phyloP scores from a whole-genome alignment of 1,140 invertebrate genomes.

The Tribolium madens region DNA sequence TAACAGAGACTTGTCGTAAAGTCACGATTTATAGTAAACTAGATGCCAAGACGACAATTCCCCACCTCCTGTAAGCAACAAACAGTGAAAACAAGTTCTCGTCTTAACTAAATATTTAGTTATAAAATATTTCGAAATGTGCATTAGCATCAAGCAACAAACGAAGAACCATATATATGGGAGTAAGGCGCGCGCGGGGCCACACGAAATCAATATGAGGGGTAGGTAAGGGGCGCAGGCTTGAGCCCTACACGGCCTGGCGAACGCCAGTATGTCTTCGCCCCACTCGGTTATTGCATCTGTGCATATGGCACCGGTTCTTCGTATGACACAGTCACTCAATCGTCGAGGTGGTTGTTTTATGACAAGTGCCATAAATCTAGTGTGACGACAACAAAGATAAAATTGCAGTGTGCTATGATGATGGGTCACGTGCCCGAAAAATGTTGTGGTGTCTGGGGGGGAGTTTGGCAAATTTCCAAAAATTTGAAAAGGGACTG shows the following conservation, averaged over 20 bases:
- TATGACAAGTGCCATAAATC: too few relatives aligned
- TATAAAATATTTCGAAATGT: too few relatives aligned
- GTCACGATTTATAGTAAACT: too few relatives aligned
- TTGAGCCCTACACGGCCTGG: constrained; percentile 60
- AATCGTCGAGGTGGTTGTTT: too few relatives aligned
- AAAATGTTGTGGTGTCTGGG: not conserved
- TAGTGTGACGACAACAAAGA: too few relatives aligned
- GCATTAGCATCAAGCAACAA: constrained; percentile 55
- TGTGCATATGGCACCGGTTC: constrained; percentile 12
- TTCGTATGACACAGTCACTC: too few relatives aligned
- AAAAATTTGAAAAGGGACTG: not conserved
- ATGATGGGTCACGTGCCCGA: not conserved
- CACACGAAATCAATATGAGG: constrained; percentile 63
- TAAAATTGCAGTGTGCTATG: too few relatives aligned
- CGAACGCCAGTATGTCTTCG: constrained; percentile 60
- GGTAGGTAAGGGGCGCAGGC: constrained; percentile 62
- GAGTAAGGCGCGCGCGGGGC: constrained; percentile 51
- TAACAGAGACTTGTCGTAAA: too few relatives aligned
- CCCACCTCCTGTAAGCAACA: too few relatives aligned
- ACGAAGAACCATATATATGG: constrained; percentile 40
- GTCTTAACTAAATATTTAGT: too few relatives aligned
- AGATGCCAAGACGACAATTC: too few relatives aligned
- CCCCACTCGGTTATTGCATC: constrained; percentile 59
- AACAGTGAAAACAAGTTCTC: too few relatives aligned
- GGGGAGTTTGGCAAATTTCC: not conserved